Conservation (phyloP, 2,888 invertebrate genomes). For the Cylloceria caligata region DNA sequence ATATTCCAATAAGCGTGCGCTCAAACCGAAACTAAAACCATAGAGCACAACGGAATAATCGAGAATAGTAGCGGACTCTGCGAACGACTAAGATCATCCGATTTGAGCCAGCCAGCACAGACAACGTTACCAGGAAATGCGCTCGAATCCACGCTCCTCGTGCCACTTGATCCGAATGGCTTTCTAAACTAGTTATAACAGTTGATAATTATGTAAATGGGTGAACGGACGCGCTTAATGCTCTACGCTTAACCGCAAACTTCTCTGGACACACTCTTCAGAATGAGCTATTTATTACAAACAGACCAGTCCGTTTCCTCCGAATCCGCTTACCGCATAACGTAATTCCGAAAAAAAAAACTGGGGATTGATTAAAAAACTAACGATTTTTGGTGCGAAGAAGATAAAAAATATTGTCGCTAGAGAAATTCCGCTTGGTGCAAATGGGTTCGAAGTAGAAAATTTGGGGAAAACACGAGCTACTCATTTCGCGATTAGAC, state of each 20-base stretch:
- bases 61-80: conserved; percentile 4
- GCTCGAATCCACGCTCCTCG: background rate
- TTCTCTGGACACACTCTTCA: background rate
- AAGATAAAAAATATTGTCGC: no score
- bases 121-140: conserved; percentile 18
- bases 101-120: conserved; percentile 8
- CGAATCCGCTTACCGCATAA: no score
- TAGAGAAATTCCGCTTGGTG: no score
- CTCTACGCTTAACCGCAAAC: background rate
- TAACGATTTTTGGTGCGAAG: no score
- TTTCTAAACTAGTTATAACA: conserved; percentile 29
- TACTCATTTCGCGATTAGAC: no score
- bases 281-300: no score
- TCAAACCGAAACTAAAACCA: conserved; percentile 7
- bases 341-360: no score
- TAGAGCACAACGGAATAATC: background rate
- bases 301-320: no score
- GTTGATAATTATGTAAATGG: conserved; percentile 28
- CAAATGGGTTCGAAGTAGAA: no score
- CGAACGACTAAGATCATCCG: conserved; percentile 32
- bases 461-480: no score
- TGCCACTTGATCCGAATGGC: conserved; percentile 11
- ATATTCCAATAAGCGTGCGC: background rate
- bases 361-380: no score
- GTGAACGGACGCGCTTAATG: background rate